These are phyloP conservation scores for Pollenia angustigena DNA, from an alignment of 2,888 invertebrate species.

Conservation along the genomic window DNA sequence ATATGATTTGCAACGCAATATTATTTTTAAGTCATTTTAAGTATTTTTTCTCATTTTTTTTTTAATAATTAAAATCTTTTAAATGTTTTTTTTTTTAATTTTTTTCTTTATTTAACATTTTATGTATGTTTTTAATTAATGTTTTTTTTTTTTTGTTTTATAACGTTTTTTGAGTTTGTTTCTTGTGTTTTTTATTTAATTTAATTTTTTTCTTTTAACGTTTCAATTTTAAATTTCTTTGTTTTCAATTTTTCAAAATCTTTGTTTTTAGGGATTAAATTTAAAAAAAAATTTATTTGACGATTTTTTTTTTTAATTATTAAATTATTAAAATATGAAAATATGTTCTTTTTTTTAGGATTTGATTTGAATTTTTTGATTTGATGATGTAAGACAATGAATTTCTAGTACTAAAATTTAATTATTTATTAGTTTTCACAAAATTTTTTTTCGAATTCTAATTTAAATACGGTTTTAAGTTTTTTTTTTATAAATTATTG, in stretches of 20 bases:
- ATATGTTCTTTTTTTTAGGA: constrained; percentile 24
- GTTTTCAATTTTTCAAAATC: constrained; percentile 55
- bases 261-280: constrained; percentile 45
- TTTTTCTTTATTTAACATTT: constrained; percentile 72
- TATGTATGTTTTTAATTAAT: constrained; percentile 56
- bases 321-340: constrained; percentile 33
- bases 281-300: constrained; percentile 36
- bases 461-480: constrained; percentile 28
- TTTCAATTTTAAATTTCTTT: constrained; percentile 54
- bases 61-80: constrained; percentile 69
- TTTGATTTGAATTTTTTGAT: constrained; percentile 25
- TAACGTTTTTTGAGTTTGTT: constrained; percentile 36
- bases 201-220: constrained; percentile 58
- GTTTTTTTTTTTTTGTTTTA: constrained; percentile 52
- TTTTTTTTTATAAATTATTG: constrained; percentile 61
- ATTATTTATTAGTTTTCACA: no score
- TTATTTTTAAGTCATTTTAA: constrained; percentile 69
- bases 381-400: not conserved
- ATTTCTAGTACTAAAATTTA: constrained; percentile 9
- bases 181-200: constrained; percentile 14
- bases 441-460: constrained; percentile 6
- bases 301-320: constrained; percentile 8
- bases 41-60: constrained; percentile 47
- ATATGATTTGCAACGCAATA: constrained; percentile 78
- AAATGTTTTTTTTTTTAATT: constrained; percentile 54